Evolutionary conservation across 2,113 vertebrate species (phyloP).

Genomic region (rat (Rattus norvegicus)): GRCr8 NC_086039.1:95395001-95395500

Average conservation of each 20-base stretch:
- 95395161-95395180: background rate
- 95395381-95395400: background rate
- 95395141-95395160: constrained; percentile 25
- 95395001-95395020: background rate
- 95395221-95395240: background rate
- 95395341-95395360: background rate
- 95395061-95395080: background rate
- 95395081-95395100: background rate
- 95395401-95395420: background rate
- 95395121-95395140: background rate
- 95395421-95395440: background rate
- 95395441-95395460: background rate
- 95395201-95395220: background rate
- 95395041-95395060: constrained; percentile 40
- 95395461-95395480: background rate
- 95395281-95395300: background rate
- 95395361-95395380: background rate
- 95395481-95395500: background rate
- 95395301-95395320: background rate
- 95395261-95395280: background rate
- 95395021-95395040: background rate
- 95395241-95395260: constrained; percentile 20
- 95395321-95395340: background rate
- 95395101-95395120: background rate
- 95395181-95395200: constrained; percentile 21